Conservation (phyloP, 1,140 invertebrate genomes). For the Bombus pascuorum region DNA sequence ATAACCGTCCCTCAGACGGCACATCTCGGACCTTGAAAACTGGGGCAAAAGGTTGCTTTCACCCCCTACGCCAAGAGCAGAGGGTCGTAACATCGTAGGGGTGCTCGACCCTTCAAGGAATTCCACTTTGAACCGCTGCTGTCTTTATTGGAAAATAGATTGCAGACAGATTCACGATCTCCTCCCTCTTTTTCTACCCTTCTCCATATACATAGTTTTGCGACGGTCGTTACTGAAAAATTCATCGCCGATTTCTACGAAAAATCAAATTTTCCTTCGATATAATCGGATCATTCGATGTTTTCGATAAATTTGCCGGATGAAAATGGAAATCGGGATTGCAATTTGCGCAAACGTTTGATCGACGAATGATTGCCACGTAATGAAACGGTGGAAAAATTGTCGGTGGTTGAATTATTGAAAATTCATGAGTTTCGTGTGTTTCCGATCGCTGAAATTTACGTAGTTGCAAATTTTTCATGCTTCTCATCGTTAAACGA, state of each 20-base stretch:
- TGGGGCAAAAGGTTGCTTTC: constrained; percentile 71
- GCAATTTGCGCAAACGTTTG: not conserved
- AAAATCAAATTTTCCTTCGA: not conserved
- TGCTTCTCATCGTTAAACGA: too few relatives aligned
- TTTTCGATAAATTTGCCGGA: not conserved
- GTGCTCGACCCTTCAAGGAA: constrained; percentile 53
- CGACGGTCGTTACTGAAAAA: constrained; percentile 13
- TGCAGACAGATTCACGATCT: not conserved
- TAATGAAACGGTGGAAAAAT: not conserved
- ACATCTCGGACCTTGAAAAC: constrained; percentile 66
- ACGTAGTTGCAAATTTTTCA: too few relatives aligned
- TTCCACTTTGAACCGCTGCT: constrained; percentile 27
- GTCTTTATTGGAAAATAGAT: constrained; percentile 46
- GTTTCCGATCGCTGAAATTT: too few relatives aligned
- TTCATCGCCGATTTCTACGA: not conserved
- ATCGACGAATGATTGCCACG: not conserved
- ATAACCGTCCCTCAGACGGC: constrained; percentile 39
- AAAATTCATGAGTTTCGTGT: not conserved
- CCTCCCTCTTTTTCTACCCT: not conserved
- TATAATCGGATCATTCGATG: not conserved
- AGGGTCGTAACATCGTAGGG: constrained; percentile 57
- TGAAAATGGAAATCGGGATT: not conserved
- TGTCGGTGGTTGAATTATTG: too few relatives aligned
- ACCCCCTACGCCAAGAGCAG: not conserved
- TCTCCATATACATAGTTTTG: not conserved